Evolutionary conservation across 1,140 invertebrate species (phyloP).

Genomic region (Zaprionus africanus): DNA sequence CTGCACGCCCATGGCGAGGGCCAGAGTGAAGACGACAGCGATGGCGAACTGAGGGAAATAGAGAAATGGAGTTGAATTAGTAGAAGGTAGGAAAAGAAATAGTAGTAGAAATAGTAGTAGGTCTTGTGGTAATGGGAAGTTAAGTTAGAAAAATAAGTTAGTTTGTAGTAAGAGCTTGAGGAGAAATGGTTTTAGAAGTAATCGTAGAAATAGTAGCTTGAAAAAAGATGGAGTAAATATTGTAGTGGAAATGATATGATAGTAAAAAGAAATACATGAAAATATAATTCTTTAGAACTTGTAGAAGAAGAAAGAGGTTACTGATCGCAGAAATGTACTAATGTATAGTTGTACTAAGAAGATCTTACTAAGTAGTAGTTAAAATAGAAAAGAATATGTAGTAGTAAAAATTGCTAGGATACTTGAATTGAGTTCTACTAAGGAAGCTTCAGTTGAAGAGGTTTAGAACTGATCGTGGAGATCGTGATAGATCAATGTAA

Average conservation of each 20-base stretch:
- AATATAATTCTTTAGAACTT: background rate
- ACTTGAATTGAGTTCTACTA: background rate
- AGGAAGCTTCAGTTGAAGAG: background rate
- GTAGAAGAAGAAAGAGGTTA: background rate
- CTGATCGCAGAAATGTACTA: too few relatives aligned
- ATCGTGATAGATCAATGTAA: background rate
- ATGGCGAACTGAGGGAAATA: slow-evolving; percentile 66
- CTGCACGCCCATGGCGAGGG: slow-evolving; percentile 82
- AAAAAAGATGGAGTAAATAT: background rate
- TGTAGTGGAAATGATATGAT: background rate
- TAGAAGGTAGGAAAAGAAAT: background rate
- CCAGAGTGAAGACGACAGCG: slow-evolving; percentile 72
- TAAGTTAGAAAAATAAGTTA: background rate
- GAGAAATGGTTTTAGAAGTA: background rate
- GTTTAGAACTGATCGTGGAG: background rate
- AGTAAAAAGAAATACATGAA: too few relatives aligned
- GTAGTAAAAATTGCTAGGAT: background rate
- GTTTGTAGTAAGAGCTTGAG: background rate
- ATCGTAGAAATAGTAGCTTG: background rate
- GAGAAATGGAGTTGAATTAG: background rate
- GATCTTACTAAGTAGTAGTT: background rate
- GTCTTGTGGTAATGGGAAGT: background rate
- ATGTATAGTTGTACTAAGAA: too few relatives aligned
- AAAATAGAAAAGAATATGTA: background rate
- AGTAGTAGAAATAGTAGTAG: background rate